A percentile compares a stretch with the other conserved stretches of the same genome.
phyloP scores from a whole-genome alignment of 2,888 invertebrate genomes.

The Orthosia gracilis region DNA sequence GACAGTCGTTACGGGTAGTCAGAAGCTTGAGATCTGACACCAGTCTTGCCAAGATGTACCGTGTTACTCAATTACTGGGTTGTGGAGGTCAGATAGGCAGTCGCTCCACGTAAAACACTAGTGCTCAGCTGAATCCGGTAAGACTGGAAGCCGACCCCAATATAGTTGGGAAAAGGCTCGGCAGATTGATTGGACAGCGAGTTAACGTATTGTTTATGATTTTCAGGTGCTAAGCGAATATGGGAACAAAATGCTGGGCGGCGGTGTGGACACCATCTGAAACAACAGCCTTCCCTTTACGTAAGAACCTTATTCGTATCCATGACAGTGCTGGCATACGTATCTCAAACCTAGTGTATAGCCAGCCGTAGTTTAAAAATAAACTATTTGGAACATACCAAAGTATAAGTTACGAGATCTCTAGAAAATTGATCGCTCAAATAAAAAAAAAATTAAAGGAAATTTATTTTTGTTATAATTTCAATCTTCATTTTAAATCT shows the following conservation, averaged over 20 bases:
- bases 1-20: no score
- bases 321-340: constrained; percentile 65
- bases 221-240: constrained; percentile 95
- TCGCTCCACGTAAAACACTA: no score
- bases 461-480: constrained; percentile 56
- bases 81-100: no score
- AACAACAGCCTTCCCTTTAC: constrained; percentile 4
- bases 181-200: no score
- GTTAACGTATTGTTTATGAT: constrained; percentile 52
- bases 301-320: constrained; percentile 47
- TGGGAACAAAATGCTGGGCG: constrained; percentile 95
- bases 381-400: constrained; percentile 82
- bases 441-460: constrained; percentile 57
- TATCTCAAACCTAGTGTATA: constrained; percentile 52
- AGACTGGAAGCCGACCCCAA: no score
- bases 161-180: no score
- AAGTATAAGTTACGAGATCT: constrained; percentile 84
- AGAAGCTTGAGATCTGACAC: no score
- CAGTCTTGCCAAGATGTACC: no score
- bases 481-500: constrained; percentile 50
- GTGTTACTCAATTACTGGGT: no score
- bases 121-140: no score
- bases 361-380: constrained; percentile 60
- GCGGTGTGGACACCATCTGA: constrained; percentile 86
- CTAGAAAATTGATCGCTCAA: constrained; percentile 76